phyloP scores from a whole-genome alignment of 2,888 invertebrate species.

The Gandaritis pyraliata region DNA sequence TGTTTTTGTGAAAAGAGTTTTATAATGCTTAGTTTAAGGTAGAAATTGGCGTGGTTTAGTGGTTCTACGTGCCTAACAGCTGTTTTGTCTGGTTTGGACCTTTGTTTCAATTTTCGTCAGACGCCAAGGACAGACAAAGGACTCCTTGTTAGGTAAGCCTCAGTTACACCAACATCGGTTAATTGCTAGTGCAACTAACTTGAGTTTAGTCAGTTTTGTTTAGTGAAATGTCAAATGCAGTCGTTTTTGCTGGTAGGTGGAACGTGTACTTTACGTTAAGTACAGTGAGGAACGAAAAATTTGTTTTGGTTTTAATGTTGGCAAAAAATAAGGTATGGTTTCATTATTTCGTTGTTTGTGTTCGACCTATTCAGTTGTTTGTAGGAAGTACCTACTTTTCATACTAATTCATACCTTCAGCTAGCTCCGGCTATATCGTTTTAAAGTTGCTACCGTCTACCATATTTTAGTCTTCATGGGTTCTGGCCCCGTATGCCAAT shows the following conservation, averaged over 20 bases:
- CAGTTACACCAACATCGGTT: not conserved
- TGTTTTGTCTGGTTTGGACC: slow-evolving; percentile 68
- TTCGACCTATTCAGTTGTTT: too few relatives aligned
- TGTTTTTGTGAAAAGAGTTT: slow-evolving; percentile 14
- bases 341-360: too few relatives aligned
- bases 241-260: not conserved
- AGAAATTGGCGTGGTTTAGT: slow-evolving; percentile 29
- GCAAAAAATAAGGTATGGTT: too few relatives aligned
- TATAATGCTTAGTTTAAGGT: slow-evolving; percentile 28
- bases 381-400: too few relatives aligned
- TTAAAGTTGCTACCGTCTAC: too few relatives aligned
- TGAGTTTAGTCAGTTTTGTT: not conserved
- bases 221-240: not conserved
- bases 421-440: too few relatives aligned
- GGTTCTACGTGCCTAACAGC: slow-evolving; percentile 71
- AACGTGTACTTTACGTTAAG: too few relatives aligned
- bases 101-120: slow-evolving; percentile 67
- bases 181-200: not conserved
- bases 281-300: too few relatives aligned
- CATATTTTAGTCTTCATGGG: too few relatives aligned
- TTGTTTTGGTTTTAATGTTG: too few relatives aligned
- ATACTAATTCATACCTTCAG: too few relatives aligned
- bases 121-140: slow-evolving; percentile 58
- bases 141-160: slow-evolving; percentile 32
- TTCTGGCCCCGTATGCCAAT: too few relatives aligned